Evolutionary conservation across 2,113 vertebrate species (phyloP), one percentile per base, ranked within the genome.

Genomic region (Cyrtonyx montezumae): DNA sequence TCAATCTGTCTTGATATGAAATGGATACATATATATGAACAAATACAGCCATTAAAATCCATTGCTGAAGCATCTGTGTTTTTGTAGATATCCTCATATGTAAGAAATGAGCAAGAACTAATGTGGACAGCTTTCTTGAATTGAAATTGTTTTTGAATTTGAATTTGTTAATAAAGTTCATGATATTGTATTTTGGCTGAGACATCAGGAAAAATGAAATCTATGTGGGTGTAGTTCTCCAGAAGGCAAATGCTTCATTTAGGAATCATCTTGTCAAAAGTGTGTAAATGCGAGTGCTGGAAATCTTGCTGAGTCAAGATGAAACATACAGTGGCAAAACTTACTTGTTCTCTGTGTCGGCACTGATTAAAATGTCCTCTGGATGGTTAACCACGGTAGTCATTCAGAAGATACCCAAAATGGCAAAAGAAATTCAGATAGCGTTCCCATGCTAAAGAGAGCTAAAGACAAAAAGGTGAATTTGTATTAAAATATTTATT

Each of bases 91-190:
- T 40, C 48, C 48, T 90, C 61, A 4, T 96, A 37, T 96, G 94
- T 96, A 94, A 91, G 93, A 95, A 92, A 84, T 63, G 74, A 94
- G 70, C 84, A 94, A 95, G 69, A 96, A 70, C 48, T 89, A 91
- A 93, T 74, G 85, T 94, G 90, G 91, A 93, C 78, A 94, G 95
- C 77, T 95, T 96, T 96, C 93, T 89, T 94, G 93, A 95, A 88
- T 8, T 96, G 84, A 91, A 94, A 84, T 69, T 91, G 93, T 68
- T 91, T 96, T 96, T 93, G 81, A 90, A 96, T 93, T 91, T 95
- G 91, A 93, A 91, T 96, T 96, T 96, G 90, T 94, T 96, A 96
- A 94, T 96, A 96, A 96, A 96, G 96, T 91, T 94, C 78, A 91
- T 84, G 55, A 84, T 86, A 96, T 70, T 93, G 87, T 94, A 74